Evolutionary conservation across 23 tunicate species (phyloP), one percentile per base, ranked within the genome.

Genomic region (Pegea sp.): DNA sequence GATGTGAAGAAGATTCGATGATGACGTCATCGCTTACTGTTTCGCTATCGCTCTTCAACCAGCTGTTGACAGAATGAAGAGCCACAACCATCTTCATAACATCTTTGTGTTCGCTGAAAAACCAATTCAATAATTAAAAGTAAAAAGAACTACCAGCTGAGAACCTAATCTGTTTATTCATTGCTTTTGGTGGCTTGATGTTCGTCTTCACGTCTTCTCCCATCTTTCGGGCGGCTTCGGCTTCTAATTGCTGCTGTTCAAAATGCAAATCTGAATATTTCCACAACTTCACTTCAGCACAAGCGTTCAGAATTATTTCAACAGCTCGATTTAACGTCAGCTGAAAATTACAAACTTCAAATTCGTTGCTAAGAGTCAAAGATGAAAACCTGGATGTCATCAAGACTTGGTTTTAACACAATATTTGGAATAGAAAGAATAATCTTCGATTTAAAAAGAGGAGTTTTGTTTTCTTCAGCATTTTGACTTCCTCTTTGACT

Each of bases 91-190:
- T 77, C 42, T 91, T 91, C 28, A 79, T 49, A 30, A 91, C 99
- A 49, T 91, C 99, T 58, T 91, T 91, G 69, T 91, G 99, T 61
- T 91, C 99, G 31, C 99, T 84, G 63, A 34, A 61, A 59, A 58
- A 16, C 69, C 30, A 21, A 33, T 34, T 16, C 20, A 5, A 51
- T n/a, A n/a, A n/a, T n/a, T n/a, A n/a, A n/a, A n/a, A n/a, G n/a
- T n/a, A n/a, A n/a, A n/a, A n/a, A n/a, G n/a, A n/a, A n/a, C n/a
- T n/a, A n/a, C n/a, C n/a, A n/a, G n/a, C n/a, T 11, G 7, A 50
- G 19, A 0, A 84, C 93, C 99, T 73, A 22, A 91, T 68, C 48
- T 91, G 99, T 53, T 68, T 73, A 69, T 91, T 84, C 50, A 91
- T 52, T 1, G 93, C 84, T 59, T 84, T 84, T 0, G 79, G 73